These are phyloP conservation scores for Sussaba pulchella DNA, from an alignment of 2,888 invertebrate species.

Conservation along the genomic window DNA sequence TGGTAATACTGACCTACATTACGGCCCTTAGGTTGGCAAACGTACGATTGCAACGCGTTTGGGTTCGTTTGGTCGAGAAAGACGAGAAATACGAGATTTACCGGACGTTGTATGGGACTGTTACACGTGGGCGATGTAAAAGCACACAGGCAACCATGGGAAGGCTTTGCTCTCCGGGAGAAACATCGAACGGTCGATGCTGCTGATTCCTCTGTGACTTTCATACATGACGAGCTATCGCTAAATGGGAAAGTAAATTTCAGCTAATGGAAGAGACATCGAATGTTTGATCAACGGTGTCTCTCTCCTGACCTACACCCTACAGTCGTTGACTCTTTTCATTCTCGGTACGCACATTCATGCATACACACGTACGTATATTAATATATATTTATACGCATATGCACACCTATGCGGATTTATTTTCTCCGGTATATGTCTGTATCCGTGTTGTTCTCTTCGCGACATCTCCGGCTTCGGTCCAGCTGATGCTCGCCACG, in stretches of 20 bases:
- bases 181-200: background rate
- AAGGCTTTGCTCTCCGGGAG: slow-evolving; percentile 17
- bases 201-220: slow-evolving; percentile 72
- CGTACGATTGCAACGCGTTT: background rate
- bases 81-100: background rate
- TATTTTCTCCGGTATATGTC: slow-evolving; percentile 2
- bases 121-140: slow-evolving; percentile 36
- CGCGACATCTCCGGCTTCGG: slow-evolving; percentile 14
- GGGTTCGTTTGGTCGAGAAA: background rate
- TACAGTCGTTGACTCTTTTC: slow-evolving; percentile 80
- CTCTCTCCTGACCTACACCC: slow-evolving; percentile 82
- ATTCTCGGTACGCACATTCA: slow-evolving; percentile 73
- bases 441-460: background rate
- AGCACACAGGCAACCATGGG: background rate
- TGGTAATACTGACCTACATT: slow-evolving; percentile 69
- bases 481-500: background rate
- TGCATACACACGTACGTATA: background rate
- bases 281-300: slow-evolving; percentile 81
- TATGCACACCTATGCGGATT: slow-evolving; percentile 8
- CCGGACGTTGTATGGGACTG: background rate
- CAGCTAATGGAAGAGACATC: slow-evolving; percentile 83
- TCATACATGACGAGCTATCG: slow-evolving; percentile 82
- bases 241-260: slow-evolving; percentile 83
- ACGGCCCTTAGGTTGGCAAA: background rate
- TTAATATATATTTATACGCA: background rate